These are phyloP conservation scores for Resseliella maxima DNA, from an alignment of 2,888 invertebrate species.

Conservation along the genomic window DNA sequence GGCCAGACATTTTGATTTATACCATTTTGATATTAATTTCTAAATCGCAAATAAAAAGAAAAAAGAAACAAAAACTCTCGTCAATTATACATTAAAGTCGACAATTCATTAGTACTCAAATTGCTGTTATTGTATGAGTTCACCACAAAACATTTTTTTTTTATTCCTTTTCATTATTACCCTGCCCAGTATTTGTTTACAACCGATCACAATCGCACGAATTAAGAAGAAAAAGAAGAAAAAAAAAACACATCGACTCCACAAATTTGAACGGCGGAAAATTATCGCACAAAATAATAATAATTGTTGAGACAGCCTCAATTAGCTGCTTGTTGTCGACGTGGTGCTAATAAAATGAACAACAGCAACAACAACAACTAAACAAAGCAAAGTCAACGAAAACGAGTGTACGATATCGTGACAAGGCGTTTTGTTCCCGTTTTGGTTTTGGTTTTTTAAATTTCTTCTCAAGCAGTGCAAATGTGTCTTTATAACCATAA, in stretches of 20 bases:
- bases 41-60: background rate
- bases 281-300: constrained; percentile 55
- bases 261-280: constrained; percentile 14
- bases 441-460: background rate
- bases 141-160: no score
- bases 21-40: background rate
- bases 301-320: constrained; percentile 54
- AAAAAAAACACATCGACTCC: no score
- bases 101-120: background rate
- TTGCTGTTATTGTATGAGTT: background rate
- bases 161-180: background rate
- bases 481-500: background rate
- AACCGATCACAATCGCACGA: constrained; percentile 14
- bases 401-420: constrained; percentile 37
- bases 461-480: background rate
- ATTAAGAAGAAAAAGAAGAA: no score
- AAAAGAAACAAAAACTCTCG: background rate
- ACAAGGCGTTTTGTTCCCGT: constrained; percentile 45
- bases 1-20: constrained; percentile 29
- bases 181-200: background rate
- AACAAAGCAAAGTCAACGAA: background rate
- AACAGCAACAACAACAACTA: background rate
- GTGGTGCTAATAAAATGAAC: constrained; percentile 14
- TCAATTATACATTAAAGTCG: background rate
- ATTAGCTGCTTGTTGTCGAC: constrained; percentile 49